These are phyloP conservation scores for Portunus trituberculatus DNA, from an alignment of 1,140 invertebrate genomes.

Conservation along the genomic window DNA sequence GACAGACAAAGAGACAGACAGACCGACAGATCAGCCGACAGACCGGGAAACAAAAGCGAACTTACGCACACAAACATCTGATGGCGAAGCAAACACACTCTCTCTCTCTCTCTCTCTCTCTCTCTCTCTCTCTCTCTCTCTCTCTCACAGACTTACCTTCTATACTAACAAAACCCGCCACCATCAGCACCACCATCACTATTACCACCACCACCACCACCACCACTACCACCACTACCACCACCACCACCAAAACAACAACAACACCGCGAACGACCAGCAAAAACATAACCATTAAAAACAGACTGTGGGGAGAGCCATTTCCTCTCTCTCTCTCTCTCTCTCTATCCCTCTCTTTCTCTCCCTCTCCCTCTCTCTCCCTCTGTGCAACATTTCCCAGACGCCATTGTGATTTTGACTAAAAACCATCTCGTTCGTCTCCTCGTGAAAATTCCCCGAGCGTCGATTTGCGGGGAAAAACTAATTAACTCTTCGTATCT, in stretches of 20 bases:
- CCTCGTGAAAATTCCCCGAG: slow-evolving; percentile 32
- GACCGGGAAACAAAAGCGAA: slow-evolving; percentile 11
- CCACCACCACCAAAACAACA: not conserved
- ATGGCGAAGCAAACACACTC: not conserved
- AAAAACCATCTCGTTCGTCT: not conserved
- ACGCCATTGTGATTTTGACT: not conserved
- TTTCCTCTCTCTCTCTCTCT: not conserved
- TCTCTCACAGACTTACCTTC: not conserved
- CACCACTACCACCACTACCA: not conserved
- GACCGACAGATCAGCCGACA: not conserved
- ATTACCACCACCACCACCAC: not conserved
- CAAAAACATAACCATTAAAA: not conserved
- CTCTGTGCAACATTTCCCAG: not conserved
- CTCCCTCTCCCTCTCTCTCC: not conserved
- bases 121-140: not conserved
- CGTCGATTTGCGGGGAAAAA: slow-evolving; percentile 26
- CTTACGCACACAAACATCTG: not conserved
- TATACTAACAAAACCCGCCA: too few species aligned
- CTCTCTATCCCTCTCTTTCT: not conserved
- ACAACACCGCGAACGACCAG: not conserved
- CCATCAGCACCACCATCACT: too few species aligned
- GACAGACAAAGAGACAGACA: slow-evolving; percentile 10
- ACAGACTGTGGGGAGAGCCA: not conserved
- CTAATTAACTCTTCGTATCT: slow-evolving; percentile 43
- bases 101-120: not conserved